These are phyloP conservation scores for Machaerirhynchus nigripectus DNA, from an alignment of 2,113 vertebrate genomes.

Conservation along the genomic window DNA sequence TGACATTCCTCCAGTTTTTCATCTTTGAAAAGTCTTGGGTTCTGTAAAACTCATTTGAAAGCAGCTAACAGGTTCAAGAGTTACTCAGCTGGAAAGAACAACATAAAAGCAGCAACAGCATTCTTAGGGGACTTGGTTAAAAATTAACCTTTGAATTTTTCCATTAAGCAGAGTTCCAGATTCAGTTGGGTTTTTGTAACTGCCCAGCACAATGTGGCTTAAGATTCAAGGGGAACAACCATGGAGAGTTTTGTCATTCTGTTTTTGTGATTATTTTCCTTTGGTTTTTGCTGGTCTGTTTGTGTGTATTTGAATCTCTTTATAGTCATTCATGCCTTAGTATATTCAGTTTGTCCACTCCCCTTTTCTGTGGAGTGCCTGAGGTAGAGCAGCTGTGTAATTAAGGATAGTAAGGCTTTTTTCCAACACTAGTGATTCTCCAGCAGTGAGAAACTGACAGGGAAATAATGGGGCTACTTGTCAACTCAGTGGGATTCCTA, in stretches of 20 bases:
- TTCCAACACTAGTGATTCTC: slow-evolving; percentile 1
- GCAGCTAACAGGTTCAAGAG: not conserved
- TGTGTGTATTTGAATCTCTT: not conserved
- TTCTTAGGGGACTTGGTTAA: not conserved
- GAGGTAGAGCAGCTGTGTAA: slow-evolving; percentile 33
- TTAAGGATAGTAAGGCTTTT: slow-evolving; percentile 24
- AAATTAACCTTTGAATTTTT: not conserved
- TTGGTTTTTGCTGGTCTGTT: not conserved
- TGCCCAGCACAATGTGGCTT: not conserved
- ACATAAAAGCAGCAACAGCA: not conserved
- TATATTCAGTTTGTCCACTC: not conserved
- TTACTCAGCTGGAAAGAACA: not conserved
- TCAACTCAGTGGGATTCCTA: slow-evolving; percentile 24
- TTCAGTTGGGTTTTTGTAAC: not conserved
- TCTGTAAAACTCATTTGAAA: not conserved
- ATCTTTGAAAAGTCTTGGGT: not conserved
- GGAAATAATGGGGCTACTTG: slow-evolving; percentile 32
- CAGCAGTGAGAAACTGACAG: slow-evolving; percentile 25
- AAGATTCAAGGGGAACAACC: fast-evolving
- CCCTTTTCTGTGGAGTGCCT: not conserved
- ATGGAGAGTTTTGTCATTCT: not conserved
- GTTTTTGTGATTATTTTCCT: not conserved
- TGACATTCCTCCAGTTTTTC: not conserved
- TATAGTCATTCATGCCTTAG: not conserved
- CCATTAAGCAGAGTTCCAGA: not conserved